Conservation (phyloP, 2,113 vertebrate species). For the Callipepla squamata region DNA sequence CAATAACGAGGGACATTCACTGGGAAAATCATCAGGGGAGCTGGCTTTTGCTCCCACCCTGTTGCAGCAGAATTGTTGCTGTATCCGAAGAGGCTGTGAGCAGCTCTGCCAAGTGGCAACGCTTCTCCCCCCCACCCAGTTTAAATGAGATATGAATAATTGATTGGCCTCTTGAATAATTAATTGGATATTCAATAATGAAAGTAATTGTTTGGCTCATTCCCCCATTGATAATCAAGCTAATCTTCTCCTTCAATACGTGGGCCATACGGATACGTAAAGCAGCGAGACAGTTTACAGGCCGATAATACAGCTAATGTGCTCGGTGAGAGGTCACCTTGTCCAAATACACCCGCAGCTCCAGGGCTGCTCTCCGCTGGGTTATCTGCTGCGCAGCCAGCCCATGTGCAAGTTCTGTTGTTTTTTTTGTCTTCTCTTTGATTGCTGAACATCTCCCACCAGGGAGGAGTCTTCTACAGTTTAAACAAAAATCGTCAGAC, state of each 20-base stretch:
- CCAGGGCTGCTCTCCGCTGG: neutral
- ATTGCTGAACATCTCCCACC: slow-evolving; percentile 28
- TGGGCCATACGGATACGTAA: slow-evolving; percentile 57
- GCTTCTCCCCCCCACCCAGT: slow-evolving; percentile 62
- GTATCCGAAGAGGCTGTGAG: slow-evolving; percentile 37
- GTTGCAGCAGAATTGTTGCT: slow-evolving; percentile 34
- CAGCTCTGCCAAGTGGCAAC: slow-evolving; percentile 75
- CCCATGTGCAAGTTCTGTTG: neutral
- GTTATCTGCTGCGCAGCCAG: neutral
- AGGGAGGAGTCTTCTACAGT: slow-evolving; percentile 21
- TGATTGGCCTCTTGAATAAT: slow-evolving; percentile 84
- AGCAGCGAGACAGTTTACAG: slow-evolving; percentile 55
- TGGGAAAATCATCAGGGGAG: neutral
- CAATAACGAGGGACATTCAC: neutral
- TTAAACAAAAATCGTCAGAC: slow-evolving; percentile 44
- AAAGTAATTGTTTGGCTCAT: slow-evolving; percentile 86
- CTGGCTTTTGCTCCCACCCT: neutral
- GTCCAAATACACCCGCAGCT: slow-evolving; percentile 58
- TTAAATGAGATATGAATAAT: slow-evolving; percentile 88
- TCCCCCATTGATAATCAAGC: slow-evolving; percentile 77
- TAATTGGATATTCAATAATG: slow-evolving; percentile 87
- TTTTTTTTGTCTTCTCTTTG: neutral
- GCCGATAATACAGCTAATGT: slow-evolving; percentile 40
- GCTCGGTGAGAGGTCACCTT: slow-evolving; percentile 76
- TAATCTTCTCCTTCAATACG: slow-evolving; percentile 67